Evolutionary conservation across 2,113 vertebrate genomes (phyloP).

Genomic region (Dromaius novaehollandiae): DNA sequence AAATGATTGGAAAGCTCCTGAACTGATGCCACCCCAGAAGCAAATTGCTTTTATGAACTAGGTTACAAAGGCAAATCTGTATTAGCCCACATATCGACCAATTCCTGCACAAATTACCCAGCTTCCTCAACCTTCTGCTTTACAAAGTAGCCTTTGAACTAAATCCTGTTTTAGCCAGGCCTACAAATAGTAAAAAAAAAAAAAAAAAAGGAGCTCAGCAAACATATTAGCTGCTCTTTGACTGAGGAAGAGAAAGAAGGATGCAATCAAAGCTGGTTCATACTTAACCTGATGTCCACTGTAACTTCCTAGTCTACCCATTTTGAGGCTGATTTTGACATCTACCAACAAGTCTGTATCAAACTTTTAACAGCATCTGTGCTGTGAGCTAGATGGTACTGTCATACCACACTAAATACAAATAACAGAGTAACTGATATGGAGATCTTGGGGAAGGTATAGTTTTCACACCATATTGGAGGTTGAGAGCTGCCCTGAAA

Average conservation of each 20-base stretch:
- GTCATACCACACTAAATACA: not conserved
- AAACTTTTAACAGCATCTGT: not conserved
- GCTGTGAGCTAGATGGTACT: not conserved
- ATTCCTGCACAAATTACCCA: not conserved
- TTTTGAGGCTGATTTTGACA: not conserved
- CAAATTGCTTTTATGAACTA: not conserved
- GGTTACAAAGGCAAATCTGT: constrained; percentile 57
- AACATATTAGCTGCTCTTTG: not conserved
- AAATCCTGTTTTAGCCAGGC: not conserved
- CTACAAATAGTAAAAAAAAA: not conserved
- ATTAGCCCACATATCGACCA: constrained; percentile 32
- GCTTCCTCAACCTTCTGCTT: not conserved
- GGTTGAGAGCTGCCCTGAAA: not conserved
- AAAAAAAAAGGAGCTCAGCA: not conserved
- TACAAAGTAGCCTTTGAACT: not conserved
- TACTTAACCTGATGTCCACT: not conserved
- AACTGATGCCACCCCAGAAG: not conserved
- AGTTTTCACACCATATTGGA: not conserved
- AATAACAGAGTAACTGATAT: not conserved
- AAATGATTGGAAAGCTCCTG: not conserved
- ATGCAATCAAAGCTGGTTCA: not conserved
- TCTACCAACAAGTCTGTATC: not conserved
- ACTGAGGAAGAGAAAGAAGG: not conserved
- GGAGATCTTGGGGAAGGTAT: not conserved
- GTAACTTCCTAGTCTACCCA: fast-evolving